Evolutionary conservation across 53 echinoderm and acorn worm genomes (phyloP).

Genomic region (Antedon mediterranea): DNA sequence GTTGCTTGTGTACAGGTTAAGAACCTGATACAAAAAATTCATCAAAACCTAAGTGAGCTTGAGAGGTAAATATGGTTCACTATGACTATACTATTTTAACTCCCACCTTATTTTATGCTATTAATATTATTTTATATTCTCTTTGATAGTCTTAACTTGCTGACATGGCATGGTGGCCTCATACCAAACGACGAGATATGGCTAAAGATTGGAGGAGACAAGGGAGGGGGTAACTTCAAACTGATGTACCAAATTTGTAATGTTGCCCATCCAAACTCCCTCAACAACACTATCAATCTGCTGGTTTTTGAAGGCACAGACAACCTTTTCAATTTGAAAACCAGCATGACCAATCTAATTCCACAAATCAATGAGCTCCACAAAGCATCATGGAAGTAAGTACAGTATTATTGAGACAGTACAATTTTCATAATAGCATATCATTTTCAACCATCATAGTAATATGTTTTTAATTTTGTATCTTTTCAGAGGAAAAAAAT

Average conservation of each 20-base stretch:
- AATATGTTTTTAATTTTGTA: not conserved
- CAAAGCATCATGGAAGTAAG: not conserved
- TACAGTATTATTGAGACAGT: not conserved
- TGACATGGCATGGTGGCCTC: conserved; percentile 12
- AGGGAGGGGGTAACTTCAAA: conserved; percentile 18
- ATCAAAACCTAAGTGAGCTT: too few relatives aligned
- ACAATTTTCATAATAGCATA: not conserved
- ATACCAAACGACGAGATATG: conserved; percentile 9
- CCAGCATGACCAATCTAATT: not conserved
- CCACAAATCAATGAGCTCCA: conserved; percentile 14
- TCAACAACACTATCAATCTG: not conserved
- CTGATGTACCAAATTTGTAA: conserved; percentile 16
- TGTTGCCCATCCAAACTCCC: conserved; percentile 6
- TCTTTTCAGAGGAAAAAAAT: not conserved
- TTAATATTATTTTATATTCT: too few relatives aligned
- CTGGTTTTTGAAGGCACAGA: conserved; percentile 7
- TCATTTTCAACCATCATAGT: not conserved
- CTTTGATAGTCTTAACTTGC: not conserved
- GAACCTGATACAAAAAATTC: too few relatives aligned
- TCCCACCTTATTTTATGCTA: too few relatives aligned
- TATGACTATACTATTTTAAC: too few relatives aligned
- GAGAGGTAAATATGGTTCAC: too few relatives aligned
- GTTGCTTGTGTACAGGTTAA: too few relatives aligned
- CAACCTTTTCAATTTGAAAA: conserved; percentile 4
- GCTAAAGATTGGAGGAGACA: conserved; percentile 15